Evolutionary conservation across 2,113 vertebrate species (phyloP).

Genomic region (Parus major): DNA sequence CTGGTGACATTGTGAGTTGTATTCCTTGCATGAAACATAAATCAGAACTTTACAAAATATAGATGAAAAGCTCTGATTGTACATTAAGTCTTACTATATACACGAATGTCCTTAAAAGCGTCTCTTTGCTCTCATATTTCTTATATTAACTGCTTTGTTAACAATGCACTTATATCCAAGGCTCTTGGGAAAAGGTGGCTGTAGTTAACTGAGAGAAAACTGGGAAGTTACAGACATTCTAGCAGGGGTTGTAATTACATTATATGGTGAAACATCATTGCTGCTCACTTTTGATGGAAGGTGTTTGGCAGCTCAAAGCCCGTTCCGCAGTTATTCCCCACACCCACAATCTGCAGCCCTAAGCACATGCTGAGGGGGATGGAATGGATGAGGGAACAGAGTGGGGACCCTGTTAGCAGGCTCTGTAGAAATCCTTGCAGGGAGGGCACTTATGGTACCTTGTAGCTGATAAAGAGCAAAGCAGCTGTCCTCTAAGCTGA

Average conservation of each 20-base stretch:
- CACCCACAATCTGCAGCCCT: not conserved
- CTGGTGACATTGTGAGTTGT: not conserved
- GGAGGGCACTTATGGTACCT: no score
- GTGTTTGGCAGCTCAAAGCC: not conserved
- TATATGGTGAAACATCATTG: rapidly evolving
- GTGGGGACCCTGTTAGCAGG: rapidly evolving
- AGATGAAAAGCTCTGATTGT: not conserved
- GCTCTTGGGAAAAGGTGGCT: not conserved
- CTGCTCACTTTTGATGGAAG: not conserved
- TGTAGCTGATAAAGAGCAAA: not conserved
- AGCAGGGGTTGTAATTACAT: not conserved
- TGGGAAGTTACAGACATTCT: not conserved
- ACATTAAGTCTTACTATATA: not conserved
- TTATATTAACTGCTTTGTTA: not conserved
- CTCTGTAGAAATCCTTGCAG: not conserved
- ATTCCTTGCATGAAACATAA: not conserved
- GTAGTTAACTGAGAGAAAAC: not conserved
- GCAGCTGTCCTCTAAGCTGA: not conserved
- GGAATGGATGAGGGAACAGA: not conserved
- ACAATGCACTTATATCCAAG: not conserved
- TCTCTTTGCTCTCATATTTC: not conserved
- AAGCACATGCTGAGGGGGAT: no score
- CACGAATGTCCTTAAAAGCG: not conserved
- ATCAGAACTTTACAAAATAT: not conserved
- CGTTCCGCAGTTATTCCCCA: not conserved